Evolutionary conservation across 1,140 invertebrate genomes (phyloP).

Genomic region (Fopius arisanus): DNA sequence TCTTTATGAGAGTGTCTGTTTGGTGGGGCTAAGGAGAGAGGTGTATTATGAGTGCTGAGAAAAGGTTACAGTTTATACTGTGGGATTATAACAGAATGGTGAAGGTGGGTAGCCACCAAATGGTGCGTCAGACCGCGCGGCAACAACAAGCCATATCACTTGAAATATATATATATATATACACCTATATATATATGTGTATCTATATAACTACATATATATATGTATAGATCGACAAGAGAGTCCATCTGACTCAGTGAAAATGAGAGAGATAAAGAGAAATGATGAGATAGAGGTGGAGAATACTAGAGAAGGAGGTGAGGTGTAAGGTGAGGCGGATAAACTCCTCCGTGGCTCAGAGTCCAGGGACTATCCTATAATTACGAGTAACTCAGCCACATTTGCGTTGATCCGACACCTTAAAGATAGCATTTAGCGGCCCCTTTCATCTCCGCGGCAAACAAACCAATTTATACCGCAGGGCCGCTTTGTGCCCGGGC

Average conservation of each 20-base stretch:
- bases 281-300: neutral
- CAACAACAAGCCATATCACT: conserved; percentile 4
- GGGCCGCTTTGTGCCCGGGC: conserved; percentile 57
- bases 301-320: neutral
- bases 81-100: neutral
- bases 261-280: neutral
- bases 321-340: conserved; percentile 12
- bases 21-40: neutral
- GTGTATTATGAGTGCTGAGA: neutral
- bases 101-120: neutral
- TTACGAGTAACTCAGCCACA: conserved; percentile 67
- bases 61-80: neutral
- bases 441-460: conserved; percentile 67
- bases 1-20: neutral
- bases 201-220: too few relatives aligned
- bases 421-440: conserved; percentile 68
- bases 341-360: conserved; percentile 34
- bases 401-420: conserved; percentile 67
- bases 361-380: conserved; percentile 62
- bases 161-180: neutral
- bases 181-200: too few relatives aligned
- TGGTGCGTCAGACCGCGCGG: conserved; percentile 14
- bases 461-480: conserved; percentile 67
- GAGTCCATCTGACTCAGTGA: neutral
- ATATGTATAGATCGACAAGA: neutral